These are phyloP conservation scores for Drosophila ogumai DNA, from an alignment of 1,140 invertebrate species.

Conservation along the genomic window DNA sequence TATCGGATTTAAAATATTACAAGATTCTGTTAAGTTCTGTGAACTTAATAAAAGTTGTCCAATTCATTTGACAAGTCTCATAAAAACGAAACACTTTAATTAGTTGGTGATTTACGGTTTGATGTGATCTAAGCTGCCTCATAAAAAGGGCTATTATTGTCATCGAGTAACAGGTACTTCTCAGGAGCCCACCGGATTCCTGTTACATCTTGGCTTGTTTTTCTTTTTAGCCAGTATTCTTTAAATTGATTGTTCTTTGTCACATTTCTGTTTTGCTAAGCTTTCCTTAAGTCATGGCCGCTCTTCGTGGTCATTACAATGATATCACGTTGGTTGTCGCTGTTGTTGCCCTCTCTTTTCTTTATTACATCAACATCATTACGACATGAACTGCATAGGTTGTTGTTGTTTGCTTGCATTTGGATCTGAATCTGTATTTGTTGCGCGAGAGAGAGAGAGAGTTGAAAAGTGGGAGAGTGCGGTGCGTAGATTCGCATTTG, in stretches of 20 bases:
- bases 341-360: constrained; percentile 43
- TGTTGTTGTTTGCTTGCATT: constrained; percentile 54
- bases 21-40: neutral
- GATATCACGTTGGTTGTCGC: constrained; percentile 56
- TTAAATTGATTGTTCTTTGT: constrained; percentile 36
- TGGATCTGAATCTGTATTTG: constrained; percentile 52
- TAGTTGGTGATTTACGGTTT: constrained; percentile 2
- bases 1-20: neutral
- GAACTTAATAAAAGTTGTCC: neutral
- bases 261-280: constrained; percentile 67
- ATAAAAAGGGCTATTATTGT: constrained; percentile 18
- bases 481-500: constrained; percentile 71
- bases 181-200: constrained; percentile 2
- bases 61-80: neutral
- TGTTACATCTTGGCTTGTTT: constrained; percentile 1
- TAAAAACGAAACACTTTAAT: constrained; percentile 6
- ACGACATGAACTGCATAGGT: constrained; percentile 62
- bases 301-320: constrained; percentile 66
- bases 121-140: constrained; percentile 2
- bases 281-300: constrained; percentile 38
- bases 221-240: constrained; percentile 18
- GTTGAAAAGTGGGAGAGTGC: constrained; percentile 9
- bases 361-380: constrained; percentile 79
- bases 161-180: constrained; percentile 23
- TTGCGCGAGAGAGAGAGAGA: constrained; percentile 5